Base-by-base conservation (phyloP, 2,888 invertebrate species). In the Tenthredo scrophulariae region DNA sequence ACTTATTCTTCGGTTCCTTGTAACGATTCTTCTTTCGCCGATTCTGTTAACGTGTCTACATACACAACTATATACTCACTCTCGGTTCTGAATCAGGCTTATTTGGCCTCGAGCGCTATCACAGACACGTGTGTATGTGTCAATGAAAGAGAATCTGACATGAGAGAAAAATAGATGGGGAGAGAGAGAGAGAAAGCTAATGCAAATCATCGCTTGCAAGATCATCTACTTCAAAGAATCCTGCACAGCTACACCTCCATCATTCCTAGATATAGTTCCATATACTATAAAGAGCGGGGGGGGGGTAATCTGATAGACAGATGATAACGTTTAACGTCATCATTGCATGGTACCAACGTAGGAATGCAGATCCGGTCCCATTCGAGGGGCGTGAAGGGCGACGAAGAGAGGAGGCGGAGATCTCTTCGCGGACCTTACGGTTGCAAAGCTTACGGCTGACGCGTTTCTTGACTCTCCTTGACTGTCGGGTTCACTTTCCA, bases 301-400 rank as follows among this genome's bases (percentile, higher is more conserved):
- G 15, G 50, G 77, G 77, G 77, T 77, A 50, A 77, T 33, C 29
- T n/a, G 77, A 77, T 77, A 77, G 77, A 67, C 67, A 26, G 67
- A 80, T 54, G 80, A 62, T 62, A 80, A 79, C 79, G 54, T 33
- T 62, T 37, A 83, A 83, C 83, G 70, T 83, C 83, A 70, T 83
- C 70, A 33, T 67, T 33, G 83, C 43, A 40, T 10, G 67, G 33
- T 67, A 67, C 33, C 62, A 62, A 62, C 62, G 37, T 46, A 83
- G 83, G 83, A 83, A 83, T 83, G 83, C 83, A 67, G 83, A 67
- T 70, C 83, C 70, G 83, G 70, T 70, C 83, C 33, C 83, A 83
- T 70, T 83, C 83, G 18, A 29, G 77, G 77, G 77, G 54, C 50
- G 77, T 50, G 77, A 54, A 54, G 50, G 77, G 77, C 46, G 13